Evolutionary conservation across 1,140 invertebrate genomes (phyloP), one percentile per base, ranked within the genome.

Genomic region (Drosophila fuyamai): DNA sequence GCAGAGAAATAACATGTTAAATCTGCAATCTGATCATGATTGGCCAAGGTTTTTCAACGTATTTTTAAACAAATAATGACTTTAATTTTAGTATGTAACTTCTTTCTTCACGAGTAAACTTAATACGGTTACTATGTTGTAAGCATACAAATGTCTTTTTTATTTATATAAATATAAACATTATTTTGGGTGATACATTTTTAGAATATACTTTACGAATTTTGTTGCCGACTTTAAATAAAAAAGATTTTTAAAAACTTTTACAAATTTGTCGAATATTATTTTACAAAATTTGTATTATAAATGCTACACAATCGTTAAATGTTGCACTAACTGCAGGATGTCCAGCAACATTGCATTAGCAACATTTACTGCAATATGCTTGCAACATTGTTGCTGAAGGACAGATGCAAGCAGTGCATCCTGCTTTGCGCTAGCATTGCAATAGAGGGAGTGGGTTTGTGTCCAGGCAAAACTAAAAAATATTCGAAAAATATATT

Each of bases 401-500:
- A 71, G 67, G 67, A 71, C 53, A 35, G 23, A 0, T 8, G 43
- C 29, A 71, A 71, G 67, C 67, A 71, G 67, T 71, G 51, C 51
- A 12, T 2, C 6, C 0, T 35, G 29, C n/a, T 41, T 51, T 57
- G 67, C 51, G 3, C 44, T 71, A n/a, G 41, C 50, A 48, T 40
- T 36, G 1, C 5, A 8, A 40, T 1, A 35, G 18, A 7, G 44
- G 38, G 47, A 8, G 44, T 18, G 35, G 67, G 67, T 71, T 71
- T 71, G 67, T 41, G 67, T 71, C 67, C 65, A 13, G 23, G 18
- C 27, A 40, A 41, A 13, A 27, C 3, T 4, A 38, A 10, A 10
- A 23, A 0, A 23, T 14, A 23, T 47, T 47, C 41, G 43, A 50
- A 48, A 65, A 35, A 68, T 12, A 18, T 71, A 38, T 44, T 44